Evolutionary conservation across 2,113 vertebrate species (phyloP).

Genomic region (Oxyruncus cristatus): DNA sequence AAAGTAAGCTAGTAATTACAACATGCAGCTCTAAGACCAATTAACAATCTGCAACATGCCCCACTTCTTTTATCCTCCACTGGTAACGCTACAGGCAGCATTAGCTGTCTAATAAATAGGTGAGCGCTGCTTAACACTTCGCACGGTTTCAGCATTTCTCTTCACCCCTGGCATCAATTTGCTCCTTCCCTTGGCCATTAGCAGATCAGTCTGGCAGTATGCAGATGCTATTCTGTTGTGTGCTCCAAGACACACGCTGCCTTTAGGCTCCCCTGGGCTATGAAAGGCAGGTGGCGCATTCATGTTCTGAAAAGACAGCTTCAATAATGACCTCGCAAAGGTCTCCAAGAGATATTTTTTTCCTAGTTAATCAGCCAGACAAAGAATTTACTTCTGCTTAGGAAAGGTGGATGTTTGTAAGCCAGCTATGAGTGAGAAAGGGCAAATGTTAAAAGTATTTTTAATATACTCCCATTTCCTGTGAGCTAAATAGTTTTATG

Average conservation of each 20-base stretch:
- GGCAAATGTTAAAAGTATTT: slow-evolving; percentile 12
- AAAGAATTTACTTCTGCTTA: slow-evolving; percentile 12
- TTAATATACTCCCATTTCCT: not conserved
- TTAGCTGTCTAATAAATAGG: slow-evolving; percentile 65
- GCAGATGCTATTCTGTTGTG: slow-evolving; percentile 51
- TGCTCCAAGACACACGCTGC: slow-evolving; percentile 30
- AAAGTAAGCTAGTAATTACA: slow-evolving; percentile 61
- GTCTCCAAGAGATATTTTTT: slow-evolving; percentile 34
- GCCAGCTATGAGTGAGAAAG: not conserved
- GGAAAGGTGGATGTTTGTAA: not conserved
- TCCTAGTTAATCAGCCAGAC: slow-evolving; percentile 14
- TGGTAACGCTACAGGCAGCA: slow-evolving; percentile 51
- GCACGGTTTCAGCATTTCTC: slow-evolving; percentile 35
- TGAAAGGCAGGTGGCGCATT: slow-evolving; percentile 69
- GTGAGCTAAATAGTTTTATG: not conserved
- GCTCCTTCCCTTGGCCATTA: slow-evolving; percentile 47
- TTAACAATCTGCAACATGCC: slow-evolving; percentile 60
- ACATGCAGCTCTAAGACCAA: slow-evolving; percentile 45
- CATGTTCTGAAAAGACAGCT: slow-evolving; percentile 37
- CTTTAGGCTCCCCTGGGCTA: slow-evolving; percentile 53
- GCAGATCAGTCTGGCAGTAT: slow-evolving; percentile 50
- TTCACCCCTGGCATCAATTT: slow-evolving; percentile 22
- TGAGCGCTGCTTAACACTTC: slow-evolving; percentile 50
- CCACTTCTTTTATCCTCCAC: slow-evolving; percentile 63
- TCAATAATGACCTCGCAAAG: slow-evolving; percentile 43